Base-by-base conservation (phyloP, 2,113 vertebrate genomes). In the Epinephelus lanceolatus region DNA sequence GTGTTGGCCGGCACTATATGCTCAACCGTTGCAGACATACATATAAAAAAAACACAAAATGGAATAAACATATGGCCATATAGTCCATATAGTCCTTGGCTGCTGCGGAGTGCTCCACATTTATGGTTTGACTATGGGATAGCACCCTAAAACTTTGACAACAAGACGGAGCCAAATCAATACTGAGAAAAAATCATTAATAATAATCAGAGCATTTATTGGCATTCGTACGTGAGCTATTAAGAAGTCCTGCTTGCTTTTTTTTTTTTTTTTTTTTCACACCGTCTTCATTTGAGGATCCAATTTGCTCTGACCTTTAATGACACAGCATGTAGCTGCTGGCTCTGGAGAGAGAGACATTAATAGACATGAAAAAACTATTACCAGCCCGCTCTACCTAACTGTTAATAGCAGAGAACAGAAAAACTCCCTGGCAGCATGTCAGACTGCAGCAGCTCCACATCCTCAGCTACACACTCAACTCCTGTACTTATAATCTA, bases 181-280 rank as follows among this genome's bases (percentile, higher is more conserved):
- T 95, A 85, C 69, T 8, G 55, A 55, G 77, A 80, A 88, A 91
- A 92, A 94, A 92, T 93, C 93, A 90, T 93, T 95, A 94, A 94
- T 93, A 94, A 95, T 94, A 94, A 95, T 94, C 93, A 93, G 83
- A 88, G 85, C 82, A 76, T 86, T 94, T 95, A 95, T 95, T 93
- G 94, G 89, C 92, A 94, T 87, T 72, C 73, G 77, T 89, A 81
- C 59, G 51, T 69, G n/a, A 83, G 84, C 76, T 87, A 93, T 91
- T 91, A 93, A 86, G 81, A 86, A 89, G 72, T 79, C 70, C 80
- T 71, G 80, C 59, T 45, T 45, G 30, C 30, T 45, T 45, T 45
- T 45, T 10, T 45, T 45, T 45, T 52, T 90, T n/a, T 85, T 85
- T 91, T 83, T 81, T 71, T 12, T 55, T 19, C 66, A 71, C 47